phyloP scores from a whole-genome alignment of 2,888 invertebrate genomes.

The Lepidochitona cinerea region DNA sequence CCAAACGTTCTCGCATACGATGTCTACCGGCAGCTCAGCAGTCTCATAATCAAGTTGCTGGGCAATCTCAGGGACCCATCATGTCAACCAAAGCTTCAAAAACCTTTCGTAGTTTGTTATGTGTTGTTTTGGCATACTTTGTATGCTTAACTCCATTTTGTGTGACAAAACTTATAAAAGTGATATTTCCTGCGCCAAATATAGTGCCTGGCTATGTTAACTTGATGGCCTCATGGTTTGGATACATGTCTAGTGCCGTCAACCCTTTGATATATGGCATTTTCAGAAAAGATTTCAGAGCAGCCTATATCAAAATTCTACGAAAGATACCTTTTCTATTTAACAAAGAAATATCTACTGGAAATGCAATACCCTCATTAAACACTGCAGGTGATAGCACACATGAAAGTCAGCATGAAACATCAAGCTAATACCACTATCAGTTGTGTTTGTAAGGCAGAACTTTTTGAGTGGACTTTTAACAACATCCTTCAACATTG shows the following conservation, averaged over 20 bases:
- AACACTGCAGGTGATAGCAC: too few species aligned
- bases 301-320: constrained; percentile 31
- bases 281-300: constrained; percentile 61
- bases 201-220: constrained; percentile 57
- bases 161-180: constrained; percentile 67
- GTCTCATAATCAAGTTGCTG: background rate
- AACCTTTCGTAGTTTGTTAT: constrained; percentile 55
- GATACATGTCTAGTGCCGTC: constrained; percentile 60
- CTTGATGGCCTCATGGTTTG: constrained; percentile 56
- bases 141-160: constrained; percentile 69
- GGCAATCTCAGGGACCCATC: background rate
- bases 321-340: background rate
- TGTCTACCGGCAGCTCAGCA: background rate
- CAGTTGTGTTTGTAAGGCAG: too few species aligned
- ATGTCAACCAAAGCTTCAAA: constrained; percentile 36
- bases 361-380: background rate
- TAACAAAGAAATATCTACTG: background rate
- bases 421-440: too few species aligned
- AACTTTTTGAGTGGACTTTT: too few species aligned
- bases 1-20: background rate
- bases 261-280: constrained; percentile 70
- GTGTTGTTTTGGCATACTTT: constrained; percentile 65
- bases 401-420: too few species aligned
- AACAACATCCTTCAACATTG: too few species aligned
- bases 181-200: constrained; percentile 28